Conservation (phyloP, 2,113 vertebrate species). For the Macroglossus sobrinus region DNA sequence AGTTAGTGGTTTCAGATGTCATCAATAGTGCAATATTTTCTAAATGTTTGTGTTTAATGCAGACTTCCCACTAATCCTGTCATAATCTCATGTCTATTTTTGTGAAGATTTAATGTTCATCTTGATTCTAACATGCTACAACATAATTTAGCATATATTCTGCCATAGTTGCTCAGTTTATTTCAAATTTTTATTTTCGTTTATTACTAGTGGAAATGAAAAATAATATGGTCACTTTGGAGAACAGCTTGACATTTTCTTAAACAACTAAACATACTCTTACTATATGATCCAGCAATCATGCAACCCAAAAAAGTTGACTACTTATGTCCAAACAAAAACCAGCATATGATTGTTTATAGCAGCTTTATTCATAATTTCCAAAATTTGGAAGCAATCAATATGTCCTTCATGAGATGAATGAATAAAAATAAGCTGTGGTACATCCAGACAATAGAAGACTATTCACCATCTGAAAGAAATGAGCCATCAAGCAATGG, state of each 20-base stretch:
- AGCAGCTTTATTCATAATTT: not conserved
- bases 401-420: not conserved
- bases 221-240: not conserved
- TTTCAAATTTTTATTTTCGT: not conserved
- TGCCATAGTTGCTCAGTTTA: not conserved
- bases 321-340: not conserved
- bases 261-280: not conserved
- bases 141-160: not conserved
- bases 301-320: not conserved
- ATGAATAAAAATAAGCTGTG: not conserved
- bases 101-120: not conserved
- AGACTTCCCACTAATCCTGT: not conserved
- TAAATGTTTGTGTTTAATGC: not conserved
- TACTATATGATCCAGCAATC: not conserved
- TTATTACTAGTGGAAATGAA: not conserved
- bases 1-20: not conserved
- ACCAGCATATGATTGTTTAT: not conserved
- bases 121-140: not conserved
- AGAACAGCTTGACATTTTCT: not conserved
- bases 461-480: not conserved
- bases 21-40: not conserved
- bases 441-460: not conserved
- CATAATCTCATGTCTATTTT: not conserved
- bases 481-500: not conserved
- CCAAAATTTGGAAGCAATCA: not conserved